Evolutionary conservation across 1,140 invertebrate genomes (phyloP).

Genomic region (Trichonephila clavata): DNA sequence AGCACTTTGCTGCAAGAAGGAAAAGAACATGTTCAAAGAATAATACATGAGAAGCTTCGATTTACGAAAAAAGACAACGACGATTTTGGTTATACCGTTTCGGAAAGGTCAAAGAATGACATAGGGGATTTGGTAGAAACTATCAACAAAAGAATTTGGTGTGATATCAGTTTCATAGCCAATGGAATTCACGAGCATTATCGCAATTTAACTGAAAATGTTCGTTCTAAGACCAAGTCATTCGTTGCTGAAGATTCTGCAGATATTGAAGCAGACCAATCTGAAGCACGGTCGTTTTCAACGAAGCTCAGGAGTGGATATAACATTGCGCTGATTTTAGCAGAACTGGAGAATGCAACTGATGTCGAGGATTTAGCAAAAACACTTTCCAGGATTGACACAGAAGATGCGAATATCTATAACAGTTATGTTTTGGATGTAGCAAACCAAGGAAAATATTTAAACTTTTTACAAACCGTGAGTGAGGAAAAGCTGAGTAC

Average conservation of each 20-base stretch:
- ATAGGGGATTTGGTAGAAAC: background rate
- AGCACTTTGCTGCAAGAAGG: background rate
- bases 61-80: background rate
- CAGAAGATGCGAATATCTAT: background rate
- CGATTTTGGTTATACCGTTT: conserved; percentile 16
- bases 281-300: background rate
- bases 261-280: background rate
- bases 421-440: background rate
- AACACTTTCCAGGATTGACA: background rate
- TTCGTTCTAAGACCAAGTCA: background rate
- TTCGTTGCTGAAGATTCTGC: background rate
- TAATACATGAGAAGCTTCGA: background rate
- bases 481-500: background rate
- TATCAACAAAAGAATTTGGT: background rate
- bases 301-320: background rate
- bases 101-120: conserved; percentile 33
- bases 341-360: background rate
- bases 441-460: conserved; percentile 13
- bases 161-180: background rate
- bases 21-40: background rate
- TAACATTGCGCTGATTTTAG: background rate
- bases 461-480: conserved; percentile 11
- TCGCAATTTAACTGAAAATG: background rate
- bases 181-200: background rate
- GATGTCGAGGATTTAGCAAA: background rate